These are phyloP conservation scores for Stegodyphus mimosarum DNA, from an alignment of 1,140 invertebrate genomes.

Conservation along the genomic window DNA sequence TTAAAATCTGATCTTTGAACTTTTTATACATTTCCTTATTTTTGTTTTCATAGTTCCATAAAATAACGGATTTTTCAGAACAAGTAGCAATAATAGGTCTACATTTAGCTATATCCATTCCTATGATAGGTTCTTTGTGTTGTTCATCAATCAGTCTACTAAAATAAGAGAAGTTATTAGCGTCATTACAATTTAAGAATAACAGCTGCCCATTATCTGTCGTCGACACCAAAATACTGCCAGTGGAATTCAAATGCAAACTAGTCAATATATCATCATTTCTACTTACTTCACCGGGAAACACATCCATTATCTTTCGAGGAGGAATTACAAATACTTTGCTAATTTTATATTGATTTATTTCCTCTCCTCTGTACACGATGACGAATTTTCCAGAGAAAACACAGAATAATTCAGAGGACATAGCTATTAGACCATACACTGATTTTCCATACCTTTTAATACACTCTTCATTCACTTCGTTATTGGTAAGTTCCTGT, in stretches of 20 bases:
- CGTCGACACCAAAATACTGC: neutral
- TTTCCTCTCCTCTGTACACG: constrained; percentile 15
- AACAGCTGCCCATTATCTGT: constrained; percentile 8
- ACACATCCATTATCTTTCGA: neutral
- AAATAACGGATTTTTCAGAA: constrained; percentile 3
- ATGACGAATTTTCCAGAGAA: neutral
- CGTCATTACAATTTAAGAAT: neutral
- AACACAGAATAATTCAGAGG: neutral
- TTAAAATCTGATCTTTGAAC: constrained; percentile 2
- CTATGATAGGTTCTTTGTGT: neutral
- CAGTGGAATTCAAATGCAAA: neutral
- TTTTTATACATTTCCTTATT: constrained; percentile 11
- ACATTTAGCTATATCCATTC: constrained; percentile 8
- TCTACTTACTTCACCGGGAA: neutral
- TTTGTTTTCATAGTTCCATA: constrained; percentile 41
- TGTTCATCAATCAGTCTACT: neutral
- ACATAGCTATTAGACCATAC: neutral
- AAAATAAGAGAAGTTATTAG: neutral
- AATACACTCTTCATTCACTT: no score
- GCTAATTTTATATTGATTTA: neutral
- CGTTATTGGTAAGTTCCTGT: no score
- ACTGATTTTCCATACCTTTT: neutral
- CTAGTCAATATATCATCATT: neutral
- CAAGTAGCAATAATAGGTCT: constrained; percentile 34
- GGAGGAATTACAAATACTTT: neutral